Conservation (phyloP, 1,140 invertebrate genomes). For the Trinorchestia longiramus region DNA sequence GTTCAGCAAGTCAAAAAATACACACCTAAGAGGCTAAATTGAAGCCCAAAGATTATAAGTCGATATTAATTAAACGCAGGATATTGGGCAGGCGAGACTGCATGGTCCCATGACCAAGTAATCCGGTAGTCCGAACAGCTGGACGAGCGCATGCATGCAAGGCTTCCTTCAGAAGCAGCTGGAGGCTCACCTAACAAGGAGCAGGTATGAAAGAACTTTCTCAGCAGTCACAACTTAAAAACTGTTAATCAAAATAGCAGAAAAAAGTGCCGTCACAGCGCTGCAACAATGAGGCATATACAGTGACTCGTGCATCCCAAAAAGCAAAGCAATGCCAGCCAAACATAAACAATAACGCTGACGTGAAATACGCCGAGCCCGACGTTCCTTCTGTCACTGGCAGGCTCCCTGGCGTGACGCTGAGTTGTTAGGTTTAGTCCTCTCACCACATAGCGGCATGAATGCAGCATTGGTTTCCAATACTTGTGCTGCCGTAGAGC, state of each 20-base stretch:
- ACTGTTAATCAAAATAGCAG: not conserved
- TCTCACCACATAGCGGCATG: not conserved
- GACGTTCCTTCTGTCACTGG: not conserved
- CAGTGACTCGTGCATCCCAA: not conserved
- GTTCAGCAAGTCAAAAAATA: not conserved
- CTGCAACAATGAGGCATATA: not conserved
- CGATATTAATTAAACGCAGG: not conserved
- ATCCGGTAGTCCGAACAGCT: not conserved
- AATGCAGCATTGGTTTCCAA: not conserved
- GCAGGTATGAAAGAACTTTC: too few species aligned
- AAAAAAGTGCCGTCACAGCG: not conserved
- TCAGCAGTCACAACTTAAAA: not conserved
- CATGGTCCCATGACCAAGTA: not conserved
- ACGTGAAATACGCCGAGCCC: not conserved
- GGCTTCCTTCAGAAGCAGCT: not conserved
- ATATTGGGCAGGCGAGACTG: not conserved
- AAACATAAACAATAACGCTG: not conserved
- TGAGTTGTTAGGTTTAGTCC: not conserved
- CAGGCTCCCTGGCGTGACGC: not conserved
- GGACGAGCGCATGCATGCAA: not conserved
- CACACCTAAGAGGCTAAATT: not conserved
- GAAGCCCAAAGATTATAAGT: not conserved
- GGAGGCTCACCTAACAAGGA: not conserved
- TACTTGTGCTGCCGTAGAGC: not conserved
- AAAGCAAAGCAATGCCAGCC: not conserved